Conservation (phyloP, 2,797 vertebrate genomes). For the Scomberomorus guttatus region DNA sequence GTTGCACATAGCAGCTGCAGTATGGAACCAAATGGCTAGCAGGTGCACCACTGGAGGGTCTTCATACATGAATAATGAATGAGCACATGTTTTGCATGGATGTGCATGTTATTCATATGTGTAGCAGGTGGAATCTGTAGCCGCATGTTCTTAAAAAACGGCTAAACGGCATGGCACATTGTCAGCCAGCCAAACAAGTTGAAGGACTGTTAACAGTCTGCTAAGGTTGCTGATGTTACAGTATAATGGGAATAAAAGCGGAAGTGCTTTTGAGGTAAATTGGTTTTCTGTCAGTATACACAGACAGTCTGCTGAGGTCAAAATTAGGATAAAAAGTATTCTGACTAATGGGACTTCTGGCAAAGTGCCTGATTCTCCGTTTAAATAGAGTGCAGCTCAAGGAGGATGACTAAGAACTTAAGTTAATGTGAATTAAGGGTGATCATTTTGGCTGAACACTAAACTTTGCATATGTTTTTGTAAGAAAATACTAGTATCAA, state of each 20-base stretch:
- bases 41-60: slow-evolving; percentile 60
- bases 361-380: slow-evolving; percentile 1
- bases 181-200: slow-evolving; percentile 19
- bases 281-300: slow-evolving; percentile 6
- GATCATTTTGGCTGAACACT: background rate
- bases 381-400: background rate
- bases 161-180: slow-evolving; percentile 1
- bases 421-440: background rate
- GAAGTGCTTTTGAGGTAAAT: slow-evolving; percentile 20
- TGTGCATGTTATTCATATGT: slow-evolving; percentile 16
- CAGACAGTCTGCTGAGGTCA: slow-evolving; percentile 11
- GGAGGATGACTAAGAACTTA: background rate
- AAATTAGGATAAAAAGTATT: slow-evolving; percentile 10
- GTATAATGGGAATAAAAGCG: slow-evolving; percentile 22
- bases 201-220: background rate
- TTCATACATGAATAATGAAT: slow-evolving; percentile 55
- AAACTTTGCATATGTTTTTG: background rate
- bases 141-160: slow-evolving; percentile 1
- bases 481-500: background rate
- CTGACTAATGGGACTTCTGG: slow-evolving; percentile 30
- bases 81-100: slow-evolving; percentile 39
- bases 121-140: slow-evolving; percentile 12
- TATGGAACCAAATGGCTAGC: slow-evolving; percentile 33
- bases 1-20: slow-evolving; percentile 51
- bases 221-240: slow-evolving; percentile 18